Base-by-base conservation (phyloP, 2,888 invertebrate species). In the Pharmacophagus antenor region DNA sequence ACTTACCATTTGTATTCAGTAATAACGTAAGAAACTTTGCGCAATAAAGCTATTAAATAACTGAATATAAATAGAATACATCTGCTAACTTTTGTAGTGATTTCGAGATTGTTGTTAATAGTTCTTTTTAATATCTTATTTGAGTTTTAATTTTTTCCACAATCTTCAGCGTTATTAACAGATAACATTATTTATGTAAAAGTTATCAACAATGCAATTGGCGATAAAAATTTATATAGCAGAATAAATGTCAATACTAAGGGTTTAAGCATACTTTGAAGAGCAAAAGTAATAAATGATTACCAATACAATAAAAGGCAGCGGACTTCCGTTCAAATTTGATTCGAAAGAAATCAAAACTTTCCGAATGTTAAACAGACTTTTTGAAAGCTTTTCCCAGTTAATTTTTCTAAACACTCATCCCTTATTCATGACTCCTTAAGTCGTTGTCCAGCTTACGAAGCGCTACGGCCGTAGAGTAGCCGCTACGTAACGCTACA, bases 381-480 rank as follows among this genome's bases (percentile, higher is more conserved):
- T 21, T 47, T 54, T 25, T 23, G 17, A 17, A 17, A 25, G 25
- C 42, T 42, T 42, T 42, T 17, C 17, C 8, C 25, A 27, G 49
- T 87, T 79, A 84, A 82, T 84, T 84, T 56, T 41, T 81, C 74
- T 73, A 72, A 72, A 76, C 76, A 74, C 74, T 73, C 70, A 77
- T 77, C 80, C 77, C 74, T 77, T 80, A 85, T 85, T 85, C 85
- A 82, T 76, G 78, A 84, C 86, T 10, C 31, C 31, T 85, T 84
- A 87, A 88, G 85, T 86, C 86, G 81, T 87, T 82, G 27, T 73
- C 67, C 68, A 76, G 84, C 76, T 85, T 82, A 31, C 31, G 47
- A 47, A 47, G n/a, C 27, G 44, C 25, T 42, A 25, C 41, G 46
- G 27, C 46, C 17, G 42, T n/a, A 42, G 42, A 5, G 17, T 15